Percentiles rank a stretch among this genome's conserved stretches.
These are phyloP conservation scores for Sinonovacula constricta DNA, from an alignment of 1,140 invertebrate species.

Conservation along the genomic window DNA sequence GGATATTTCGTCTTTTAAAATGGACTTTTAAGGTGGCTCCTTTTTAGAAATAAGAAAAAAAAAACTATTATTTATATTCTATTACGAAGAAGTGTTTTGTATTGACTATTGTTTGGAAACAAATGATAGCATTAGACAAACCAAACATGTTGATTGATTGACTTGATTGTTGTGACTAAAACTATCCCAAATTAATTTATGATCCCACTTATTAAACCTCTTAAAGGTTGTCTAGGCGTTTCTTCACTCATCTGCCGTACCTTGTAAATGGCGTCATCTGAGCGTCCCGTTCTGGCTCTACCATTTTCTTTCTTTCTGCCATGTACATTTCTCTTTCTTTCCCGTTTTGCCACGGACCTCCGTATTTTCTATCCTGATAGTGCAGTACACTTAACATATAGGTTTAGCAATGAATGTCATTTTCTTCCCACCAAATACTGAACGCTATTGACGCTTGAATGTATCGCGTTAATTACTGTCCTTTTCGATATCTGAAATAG, in stretches of 20 bases:
- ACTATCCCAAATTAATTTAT: too few species aligned
- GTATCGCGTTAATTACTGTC: too few species aligned
- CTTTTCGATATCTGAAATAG: too few species aligned
- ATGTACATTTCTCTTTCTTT: background rate
- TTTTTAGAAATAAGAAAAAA: background rate
- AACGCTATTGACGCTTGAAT: too few species aligned
- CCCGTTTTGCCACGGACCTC: background rate
- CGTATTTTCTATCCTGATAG: background rate
- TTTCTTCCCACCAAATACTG: too few species aligned
- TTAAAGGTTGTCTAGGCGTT: background rate
- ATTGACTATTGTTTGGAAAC: background rate
- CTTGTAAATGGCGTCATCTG: background rate
- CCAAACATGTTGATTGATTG: background rate
- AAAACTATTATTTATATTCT: background rate
- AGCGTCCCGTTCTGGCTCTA: background rate
- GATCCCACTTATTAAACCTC: background rate
- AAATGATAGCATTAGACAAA: too few species aligned
- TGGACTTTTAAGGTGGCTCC: background rate
- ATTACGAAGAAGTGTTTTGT: background rate
- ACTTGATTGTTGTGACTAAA: background rate
- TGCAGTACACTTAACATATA: background rate
- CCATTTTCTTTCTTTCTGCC: background rate
- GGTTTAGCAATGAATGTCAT: too few species aligned
- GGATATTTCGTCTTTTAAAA: background rate
- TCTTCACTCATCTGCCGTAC: background rate